Conservation (phyloP, 1,140 invertebrate genomes). For the Aphidius ervi region DNA sequence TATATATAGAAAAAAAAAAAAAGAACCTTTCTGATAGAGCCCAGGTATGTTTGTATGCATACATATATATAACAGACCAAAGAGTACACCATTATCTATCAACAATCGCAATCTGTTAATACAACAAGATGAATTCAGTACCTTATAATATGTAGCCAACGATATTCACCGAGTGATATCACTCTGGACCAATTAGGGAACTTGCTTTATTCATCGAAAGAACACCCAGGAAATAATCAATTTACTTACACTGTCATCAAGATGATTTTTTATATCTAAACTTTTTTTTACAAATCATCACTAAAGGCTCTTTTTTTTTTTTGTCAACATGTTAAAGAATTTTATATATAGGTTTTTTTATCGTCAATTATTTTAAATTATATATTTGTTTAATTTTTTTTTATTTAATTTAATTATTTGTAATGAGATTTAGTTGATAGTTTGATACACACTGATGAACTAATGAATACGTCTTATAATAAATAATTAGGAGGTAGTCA, state of each 20-base stretch:
- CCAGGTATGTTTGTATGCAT: background rate
- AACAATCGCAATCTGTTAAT: conserved; percentile 31
- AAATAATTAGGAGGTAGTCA: conserved; percentile 14
- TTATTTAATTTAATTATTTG: too few species aligned
- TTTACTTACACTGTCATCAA: conserved; percentile 1
- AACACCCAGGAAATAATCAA: conserved; percentile 7
- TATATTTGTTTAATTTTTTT: too few species aligned
- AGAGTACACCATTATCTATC: conserved; percentile 29
- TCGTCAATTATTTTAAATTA: too few species aligned
- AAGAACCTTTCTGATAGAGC: conserved; percentile 26
- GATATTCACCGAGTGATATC: conserved; percentile 16
- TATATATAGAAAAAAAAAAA: conserved; percentile 4
- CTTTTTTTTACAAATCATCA: background rate
- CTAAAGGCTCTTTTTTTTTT: background rate
- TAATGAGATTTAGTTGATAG: too few species aligned
- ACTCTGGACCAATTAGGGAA: conserved; percentile 16
- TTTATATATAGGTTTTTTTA: too few species aligned
- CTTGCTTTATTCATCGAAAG: conserved; percentile 9
- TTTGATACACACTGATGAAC: background rate
- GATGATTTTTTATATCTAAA: background rate
- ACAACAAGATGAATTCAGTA: background rate
- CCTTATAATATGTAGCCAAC: background rate
- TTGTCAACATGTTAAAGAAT: too few species aligned
- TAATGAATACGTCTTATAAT: conserved; percentile 11
- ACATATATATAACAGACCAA: background rate